Evolutionary conservation across 2,888 invertebrate genomes (phyloP).

Genomic region (Lepetodrilus schrolli): DNA sequence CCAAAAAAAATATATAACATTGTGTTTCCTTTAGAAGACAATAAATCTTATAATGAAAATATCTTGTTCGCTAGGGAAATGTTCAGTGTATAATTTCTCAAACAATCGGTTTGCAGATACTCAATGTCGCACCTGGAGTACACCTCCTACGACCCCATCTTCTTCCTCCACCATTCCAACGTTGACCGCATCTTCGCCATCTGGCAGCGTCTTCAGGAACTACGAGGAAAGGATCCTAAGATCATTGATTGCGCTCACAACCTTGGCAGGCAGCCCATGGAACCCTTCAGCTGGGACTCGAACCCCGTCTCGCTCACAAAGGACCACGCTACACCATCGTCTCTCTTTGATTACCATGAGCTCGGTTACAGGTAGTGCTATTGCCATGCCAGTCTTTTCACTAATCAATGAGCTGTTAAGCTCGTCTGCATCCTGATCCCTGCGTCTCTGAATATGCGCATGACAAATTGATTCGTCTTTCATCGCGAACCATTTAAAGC

Average conservation of each 20-base stretch:
- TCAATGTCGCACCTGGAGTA: conserved; percentile 48
- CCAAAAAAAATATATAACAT: too few species aligned
- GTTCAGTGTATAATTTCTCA: too few species aligned
- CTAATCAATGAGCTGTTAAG: too few species aligned
- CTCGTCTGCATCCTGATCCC: too few species aligned
- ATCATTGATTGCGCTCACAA: conserved; percentile 36
- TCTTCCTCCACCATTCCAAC: conserved; percentile 50
- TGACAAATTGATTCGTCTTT: too few species aligned
- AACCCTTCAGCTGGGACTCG: conserved; percentile 38
- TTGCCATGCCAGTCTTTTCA: too few species aligned
- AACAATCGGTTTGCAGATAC: conserved; percentile 24
- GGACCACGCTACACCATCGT: conserved; percentile 27
- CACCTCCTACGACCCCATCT: conserved; percentile 49
- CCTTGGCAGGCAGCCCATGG: conserved; percentile 24
- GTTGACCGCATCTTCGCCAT: conserved; percentile 43
- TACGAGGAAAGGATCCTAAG: conserved; percentile 30
- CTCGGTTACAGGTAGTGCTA: conserved; percentile 35
- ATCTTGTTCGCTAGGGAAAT: too few species aligned
- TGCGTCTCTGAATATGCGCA: too few species aligned
- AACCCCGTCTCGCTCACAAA: conserved; percentile 41
- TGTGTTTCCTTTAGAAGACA: too few species aligned
- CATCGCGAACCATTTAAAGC: too few species aligned
- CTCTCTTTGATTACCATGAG: conserved; percentile 30
- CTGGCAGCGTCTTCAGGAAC: conserved; percentile 41
- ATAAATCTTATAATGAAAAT: too few species aligned